Conservation (phyloP, 2,888 invertebrate genomes). For the Hylaea fasciaria region DNA sequence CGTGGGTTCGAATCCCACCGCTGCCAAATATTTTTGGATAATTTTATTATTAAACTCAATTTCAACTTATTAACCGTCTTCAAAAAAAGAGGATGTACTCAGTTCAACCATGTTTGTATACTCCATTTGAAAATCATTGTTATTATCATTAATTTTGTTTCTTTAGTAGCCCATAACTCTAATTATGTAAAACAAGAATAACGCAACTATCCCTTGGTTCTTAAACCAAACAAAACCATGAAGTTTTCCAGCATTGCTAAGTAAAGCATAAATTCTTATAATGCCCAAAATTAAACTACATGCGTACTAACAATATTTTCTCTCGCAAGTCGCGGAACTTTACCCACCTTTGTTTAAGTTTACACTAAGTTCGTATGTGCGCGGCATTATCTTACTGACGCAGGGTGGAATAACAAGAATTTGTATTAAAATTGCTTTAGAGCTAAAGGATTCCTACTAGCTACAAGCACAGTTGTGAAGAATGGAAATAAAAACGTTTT, state of each 20-base stretch:
- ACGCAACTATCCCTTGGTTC: too few relatives aligned
- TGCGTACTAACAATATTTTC: constrained; percentile 51
- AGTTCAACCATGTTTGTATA: too few relatives aligned
- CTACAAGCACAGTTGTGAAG: too few relatives aligned
- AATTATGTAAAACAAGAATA: too few relatives aligned
- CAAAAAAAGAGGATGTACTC: too few relatives aligned
- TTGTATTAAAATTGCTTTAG: constrained; percentile 20
- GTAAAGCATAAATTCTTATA: constrained; percentile 28
- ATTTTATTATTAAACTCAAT: background rate
- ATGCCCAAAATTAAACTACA: constrained; percentile 30
- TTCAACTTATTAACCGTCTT: too few relatives aligned
- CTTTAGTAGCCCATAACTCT: too few relatives aligned
- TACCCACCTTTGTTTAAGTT: constrained; percentile 53
- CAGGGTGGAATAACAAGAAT: constrained; percentile 44
- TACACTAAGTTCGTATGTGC: constrained; percentile 53
- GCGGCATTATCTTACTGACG: constrained; percentile 57
- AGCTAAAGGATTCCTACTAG: background rate
- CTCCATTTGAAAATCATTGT: too few relatives aligned
- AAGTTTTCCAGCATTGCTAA: constrained; percentile 1
- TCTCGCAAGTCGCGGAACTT: constrained; percentile 48
- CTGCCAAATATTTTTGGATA: constrained; percentile 80
- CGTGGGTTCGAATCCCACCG: constrained; percentile 95
- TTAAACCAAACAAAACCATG: background rate
- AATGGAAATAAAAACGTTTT: too few relatives aligned
- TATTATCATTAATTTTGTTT: too few relatives aligned